Conservation (phyloP, 2,113 vertebrate genomes). For the Bambusicola thoracicus region DNA sequence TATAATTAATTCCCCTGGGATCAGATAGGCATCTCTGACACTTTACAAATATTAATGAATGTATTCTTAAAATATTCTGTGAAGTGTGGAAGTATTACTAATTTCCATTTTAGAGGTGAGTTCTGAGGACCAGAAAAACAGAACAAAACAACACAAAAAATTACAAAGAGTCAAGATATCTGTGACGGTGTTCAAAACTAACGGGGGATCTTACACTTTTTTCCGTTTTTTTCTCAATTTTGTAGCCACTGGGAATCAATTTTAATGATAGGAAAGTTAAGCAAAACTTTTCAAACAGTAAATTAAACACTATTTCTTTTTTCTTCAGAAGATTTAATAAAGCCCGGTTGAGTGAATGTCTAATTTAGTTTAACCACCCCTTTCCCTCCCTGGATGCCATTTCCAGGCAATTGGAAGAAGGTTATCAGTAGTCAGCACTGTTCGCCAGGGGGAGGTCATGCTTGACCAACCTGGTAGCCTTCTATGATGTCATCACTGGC, state of each 20-base stretch:
- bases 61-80: not conserved
- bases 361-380: not conserved
- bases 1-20: constrained; percentile 2
- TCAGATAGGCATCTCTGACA: not conserved
- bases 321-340: not conserved
- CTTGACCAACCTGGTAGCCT: no score
- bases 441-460: no score
- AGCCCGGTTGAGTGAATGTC: not conserved
- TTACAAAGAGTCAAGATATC: not conserved
- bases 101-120: not conserved
- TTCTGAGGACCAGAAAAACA: not conserved
- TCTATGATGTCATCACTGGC: no score
- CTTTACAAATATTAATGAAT: not conserved
- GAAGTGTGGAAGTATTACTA: not conserved
- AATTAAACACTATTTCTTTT: not conserved
- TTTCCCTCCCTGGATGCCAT: no score
- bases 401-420: no score
- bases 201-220: not conserved
- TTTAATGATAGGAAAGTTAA: not conserved
- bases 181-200: not conserved
- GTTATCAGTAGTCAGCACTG: no score
- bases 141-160: not conserved
- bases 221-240: not conserved
- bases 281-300: not conserved
- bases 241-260: not conserved